Evolutionary conservation across 1,140 invertebrate species (phyloP), one percentile per base, ranked within the genome.

Genomic region (Meloidogyne exigua): DNA sequence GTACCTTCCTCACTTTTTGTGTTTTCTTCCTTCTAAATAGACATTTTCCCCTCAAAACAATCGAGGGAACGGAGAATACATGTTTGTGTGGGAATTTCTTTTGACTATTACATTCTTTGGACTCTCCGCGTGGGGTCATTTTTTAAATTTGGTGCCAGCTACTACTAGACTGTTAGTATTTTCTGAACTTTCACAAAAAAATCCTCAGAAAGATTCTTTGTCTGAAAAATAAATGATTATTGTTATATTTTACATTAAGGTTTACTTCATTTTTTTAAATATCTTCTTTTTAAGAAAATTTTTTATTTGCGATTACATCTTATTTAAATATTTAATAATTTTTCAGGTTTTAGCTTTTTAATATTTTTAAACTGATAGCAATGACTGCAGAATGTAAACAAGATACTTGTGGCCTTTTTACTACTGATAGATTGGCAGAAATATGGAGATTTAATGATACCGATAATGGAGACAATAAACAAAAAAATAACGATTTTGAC

Each of bases 31-130:
- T 62, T 23, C 66, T n/a, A 28, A 63, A 62, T 63, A 23, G 32
- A 21, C 71, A 62, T 23, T 65, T n/a, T 65, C 71, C 57, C 71
- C 57, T 32, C 42, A 66, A 73, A 57, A 73, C 44, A 73, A 62
- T 25, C 15, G 39, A 62, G 57, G 21, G 65, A 63, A 73, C 21
- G 57, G 21, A 32, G 15, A 64, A 64, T 39, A 32, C 9, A 63
- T 26, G 39, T 66, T 62, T 32, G 21, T 65, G 21, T 36, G 39
- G 11, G 26, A 23, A 12, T 36, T 65, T 36, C 3, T 18, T 36
- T 23, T 42, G 2, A 4, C 5, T 4, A 21, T 42, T 11, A 72
- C 71, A 73, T 73, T 73, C 71, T 73, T 73, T 73, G 71, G 62
- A 73, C 71, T 73, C 39, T 63, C 28, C 39, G 49, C 71, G 21